Conservation (phyloP, 2,888 invertebrate genomes). For the Scotopteryx bipunctaria region DNA sequence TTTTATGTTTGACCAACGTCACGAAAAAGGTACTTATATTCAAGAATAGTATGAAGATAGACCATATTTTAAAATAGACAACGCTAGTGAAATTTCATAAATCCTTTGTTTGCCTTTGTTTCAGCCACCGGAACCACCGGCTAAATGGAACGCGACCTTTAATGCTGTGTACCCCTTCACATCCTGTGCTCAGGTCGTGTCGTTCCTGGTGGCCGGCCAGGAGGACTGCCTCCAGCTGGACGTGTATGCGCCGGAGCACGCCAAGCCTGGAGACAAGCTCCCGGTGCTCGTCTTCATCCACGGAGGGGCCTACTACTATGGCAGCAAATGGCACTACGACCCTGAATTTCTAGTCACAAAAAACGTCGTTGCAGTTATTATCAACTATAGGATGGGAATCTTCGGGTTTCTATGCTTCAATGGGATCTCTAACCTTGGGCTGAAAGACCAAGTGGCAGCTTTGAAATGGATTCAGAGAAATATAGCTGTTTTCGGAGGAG, state of each 20-base stretch:
- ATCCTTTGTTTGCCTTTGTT: too few relatives aligned
- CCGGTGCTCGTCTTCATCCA: constrained; percentile 73
- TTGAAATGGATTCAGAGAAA: constrained; percentile 70
- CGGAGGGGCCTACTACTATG: constrained; percentile 73
- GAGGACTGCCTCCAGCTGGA: constrained; percentile 72
- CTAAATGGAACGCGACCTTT: constrained; percentile 59
- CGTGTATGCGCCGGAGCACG: constrained; percentile 57
- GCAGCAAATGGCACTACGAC: constrained; percentile 69
- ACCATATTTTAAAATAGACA: too few relatives aligned
- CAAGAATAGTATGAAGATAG: too few relatives aligned
- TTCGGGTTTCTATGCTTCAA: constrained; percentile 70
- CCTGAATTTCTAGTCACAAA: constrained; percentile 70
- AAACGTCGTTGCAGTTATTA: constrained; percentile 59
- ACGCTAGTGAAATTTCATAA: too few relatives aligned
- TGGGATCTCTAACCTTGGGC: constrained; percentile 66
- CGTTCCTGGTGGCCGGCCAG: constrained; percentile 51
- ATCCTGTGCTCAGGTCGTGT: constrained; percentile 61
- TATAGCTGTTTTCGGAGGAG: constrained; percentile 70
- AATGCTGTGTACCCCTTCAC: constrained; percentile 54
- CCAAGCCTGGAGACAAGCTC: constrained; percentile 40
- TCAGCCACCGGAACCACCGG: constrained; percentile 59
- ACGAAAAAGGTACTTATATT: too few relatives aligned
- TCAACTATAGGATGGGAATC: constrained; percentile 70
- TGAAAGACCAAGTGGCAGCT: constrained; percentile 73
- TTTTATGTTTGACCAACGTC: too few relatives aligned